A percentile compares a stretch with the other conserved stretches of the same genome.
Evolutionary conservation across 2,797 vertebrate genomes (phyloP).

Genomic region (Sciurus carolinensis): DNA sequence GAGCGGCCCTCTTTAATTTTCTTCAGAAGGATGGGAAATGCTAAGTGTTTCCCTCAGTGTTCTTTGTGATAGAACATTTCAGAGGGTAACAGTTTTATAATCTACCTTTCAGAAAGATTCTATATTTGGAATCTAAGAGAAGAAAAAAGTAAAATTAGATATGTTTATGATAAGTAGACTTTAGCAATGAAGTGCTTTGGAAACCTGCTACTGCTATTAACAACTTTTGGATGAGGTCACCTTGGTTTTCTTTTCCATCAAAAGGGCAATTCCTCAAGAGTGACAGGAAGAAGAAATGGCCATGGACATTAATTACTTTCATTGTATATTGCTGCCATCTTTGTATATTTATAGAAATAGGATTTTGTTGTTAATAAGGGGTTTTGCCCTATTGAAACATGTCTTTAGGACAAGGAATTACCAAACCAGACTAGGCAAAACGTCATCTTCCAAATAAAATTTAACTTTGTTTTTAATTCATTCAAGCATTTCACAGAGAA

Average conservation of each 20-base stretch:
- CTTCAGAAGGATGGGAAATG: not conserved
- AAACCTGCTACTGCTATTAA: constrained; percentile 55
- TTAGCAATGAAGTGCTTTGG: constrained; percentile 26
- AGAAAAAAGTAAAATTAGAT: constrained; percentile 29
- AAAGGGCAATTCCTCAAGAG: constrained; percentile 54
- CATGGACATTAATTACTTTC: constrained; percentile 25
- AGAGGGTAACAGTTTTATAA: constrained; percentile 32
- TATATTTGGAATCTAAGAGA: constrained; percentile 14
- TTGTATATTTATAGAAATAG: constrained; percentile 63
- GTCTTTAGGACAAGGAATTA: constrained; percentile 79
- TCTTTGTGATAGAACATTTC: constrained; percentile 53
- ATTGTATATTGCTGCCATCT: constrained; percentile 48
- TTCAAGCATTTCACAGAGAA: constrained; percentile 83
- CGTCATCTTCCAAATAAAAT: constrained; percentile 82
- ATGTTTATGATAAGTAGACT: constrained; percentile 47
- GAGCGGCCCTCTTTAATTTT: constrained; percentile 35
- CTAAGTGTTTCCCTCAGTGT: not conserved
- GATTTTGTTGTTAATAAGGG: constrained; percentile 69
- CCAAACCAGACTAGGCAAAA: constrained; percentile 79
- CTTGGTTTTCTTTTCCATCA: constrained; percentile 56
- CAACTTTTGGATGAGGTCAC: constrained; percentile 52
- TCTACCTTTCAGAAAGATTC: constrained; percentile 43
- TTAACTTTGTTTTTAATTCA: constrained; percentile 84
- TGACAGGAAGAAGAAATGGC: constrained; percentile 36
- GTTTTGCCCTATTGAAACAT: constrained; percentile 76